These are phyloP conservation scores for Ctenosaura bakeri DNA, from an alignment of 2,797 vertebrate genomes.

Conservation along the genomic window DNA sequence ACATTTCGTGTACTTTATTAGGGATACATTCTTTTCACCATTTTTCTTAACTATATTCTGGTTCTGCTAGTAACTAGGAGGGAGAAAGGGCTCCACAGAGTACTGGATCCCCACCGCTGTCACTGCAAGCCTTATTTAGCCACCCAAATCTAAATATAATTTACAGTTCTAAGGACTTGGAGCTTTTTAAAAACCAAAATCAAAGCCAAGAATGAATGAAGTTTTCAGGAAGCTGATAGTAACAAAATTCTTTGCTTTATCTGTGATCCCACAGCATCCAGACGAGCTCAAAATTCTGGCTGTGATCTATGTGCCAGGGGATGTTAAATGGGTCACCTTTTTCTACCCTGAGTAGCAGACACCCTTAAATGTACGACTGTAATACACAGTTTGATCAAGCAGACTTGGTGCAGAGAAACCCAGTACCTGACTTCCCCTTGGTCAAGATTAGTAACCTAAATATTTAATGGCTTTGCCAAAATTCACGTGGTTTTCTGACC, in stretches of 20 bases:
- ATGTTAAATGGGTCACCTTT: not conserved
- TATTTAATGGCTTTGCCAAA: not conserved
- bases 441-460: not conserved
- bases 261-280: not conserved
- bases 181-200: not conserved
- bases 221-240: not conserved
- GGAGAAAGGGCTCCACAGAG: not conserved
- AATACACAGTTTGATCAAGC: slow-evolving; percentile 49
- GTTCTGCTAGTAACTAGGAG: not conserved
- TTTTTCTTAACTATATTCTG: not conserved
- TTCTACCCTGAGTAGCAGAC: not conserved
- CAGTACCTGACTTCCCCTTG: slow-evolving; percentile 26
- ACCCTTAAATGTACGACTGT: not conserved
- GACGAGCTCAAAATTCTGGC: not conserved
- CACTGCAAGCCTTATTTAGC: not conserved
- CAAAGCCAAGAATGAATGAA: not conserved
- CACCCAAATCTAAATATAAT: not conserved
- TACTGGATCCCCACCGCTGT: not conserved
- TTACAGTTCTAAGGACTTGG: not conserved
- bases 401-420: slow-evolving; percentile 45
- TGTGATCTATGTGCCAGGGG: not conserved
- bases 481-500: not conserved
- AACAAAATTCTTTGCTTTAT: not conserved
- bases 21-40: not conserved
- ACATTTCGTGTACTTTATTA: not conserved